Conservation (phyloP, 2,113 vertebrate genomes). For the Dipodomys ordii region DNA sequence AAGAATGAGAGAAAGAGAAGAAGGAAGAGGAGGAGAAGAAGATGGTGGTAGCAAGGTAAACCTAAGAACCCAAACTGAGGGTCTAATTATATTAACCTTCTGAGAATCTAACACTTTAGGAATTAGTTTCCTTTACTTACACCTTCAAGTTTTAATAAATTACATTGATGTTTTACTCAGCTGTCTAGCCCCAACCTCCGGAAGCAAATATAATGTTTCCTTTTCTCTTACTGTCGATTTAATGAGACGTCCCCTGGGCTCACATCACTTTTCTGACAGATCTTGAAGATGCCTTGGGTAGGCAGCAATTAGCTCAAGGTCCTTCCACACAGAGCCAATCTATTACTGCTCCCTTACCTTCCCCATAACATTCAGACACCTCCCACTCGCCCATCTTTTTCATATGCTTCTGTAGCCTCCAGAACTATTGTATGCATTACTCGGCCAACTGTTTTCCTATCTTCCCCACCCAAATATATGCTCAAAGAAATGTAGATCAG, state of each 20-base stretch:
- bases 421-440: neutral
- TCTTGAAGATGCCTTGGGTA: neutral
- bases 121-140: neutral
- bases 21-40: no score
- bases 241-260: neutral
- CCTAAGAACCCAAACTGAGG: no score
- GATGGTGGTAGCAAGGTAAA: no score
- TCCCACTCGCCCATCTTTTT: neutral
- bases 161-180: neutral
- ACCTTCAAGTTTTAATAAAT: neutral
- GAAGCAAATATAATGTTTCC: neutral
- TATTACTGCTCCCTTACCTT: neutral
- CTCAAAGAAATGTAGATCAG: neutral
- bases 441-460: neutral
- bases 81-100: no score
- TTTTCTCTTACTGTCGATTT: neutral
- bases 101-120: neutral
- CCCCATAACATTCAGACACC: neutral
- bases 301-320: neutral
- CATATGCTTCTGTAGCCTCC: neutral
- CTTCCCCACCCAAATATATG: neutral
- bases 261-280: neutral
- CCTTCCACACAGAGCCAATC: neutral
- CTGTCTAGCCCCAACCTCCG: no score
- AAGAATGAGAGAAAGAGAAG: no score